Evolutionary conservation across 2,797 vertebrate species (phyloP).

Genomic region (Podargus strigoides): DNA sequence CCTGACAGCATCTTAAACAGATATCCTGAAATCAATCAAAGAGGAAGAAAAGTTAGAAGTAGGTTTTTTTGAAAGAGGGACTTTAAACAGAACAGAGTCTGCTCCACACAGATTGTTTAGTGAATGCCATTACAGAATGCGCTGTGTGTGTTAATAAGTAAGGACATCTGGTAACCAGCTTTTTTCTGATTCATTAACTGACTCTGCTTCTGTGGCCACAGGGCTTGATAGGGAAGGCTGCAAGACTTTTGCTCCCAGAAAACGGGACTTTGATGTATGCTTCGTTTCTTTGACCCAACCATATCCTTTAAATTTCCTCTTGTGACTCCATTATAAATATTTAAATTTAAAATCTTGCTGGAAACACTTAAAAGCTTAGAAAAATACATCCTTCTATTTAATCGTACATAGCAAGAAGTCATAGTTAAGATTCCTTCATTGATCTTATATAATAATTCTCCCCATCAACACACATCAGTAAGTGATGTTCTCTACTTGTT

Average conservation of each 20-base stretch:
- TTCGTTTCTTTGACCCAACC: slow-evolving; percentile 48
- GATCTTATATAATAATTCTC: neutral
- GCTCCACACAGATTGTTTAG: slow-evolving; percentile 70
- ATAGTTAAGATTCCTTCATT: neutral
- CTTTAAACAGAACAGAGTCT: slow-evolving; percentile 60
- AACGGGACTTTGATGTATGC: slow-evolving; percentile 68
- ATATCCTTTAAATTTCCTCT: slow-evolving; percentile 39
- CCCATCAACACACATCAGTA: neutral
- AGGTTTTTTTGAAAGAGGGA: neutral
- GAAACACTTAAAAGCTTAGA: neutral
- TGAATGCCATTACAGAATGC: slow-evolving; percentile 80
- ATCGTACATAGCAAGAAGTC: neutral
- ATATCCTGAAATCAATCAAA: slow-evolving; percentile 27
- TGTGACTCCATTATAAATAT: slow-evolving; percentile 9
- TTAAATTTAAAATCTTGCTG: slow-evolving; percentile 7
- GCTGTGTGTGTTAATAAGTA: slow-evolving; percentile 82
- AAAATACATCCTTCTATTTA: neutral
- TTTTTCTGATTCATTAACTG: slow-evolving; percentile 90
- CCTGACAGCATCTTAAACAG: slow-evolving; percentile 19
- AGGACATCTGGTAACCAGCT: slow-evolving; percentile 90
- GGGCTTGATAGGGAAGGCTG: slow-evolving; percentile 68
- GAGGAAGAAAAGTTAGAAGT: slow-evolving; percentile 39
- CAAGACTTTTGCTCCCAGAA: slow-evolving; percentile 71
- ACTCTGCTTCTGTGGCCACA: slow-evolving; percentile 77
- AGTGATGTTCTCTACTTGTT: neutral